These are phyloP conservation scores for Threskiornis aethiopicus DNA, from an alignment of 2,797 vertebrate species.

Conservation along the genomic window DNA sequence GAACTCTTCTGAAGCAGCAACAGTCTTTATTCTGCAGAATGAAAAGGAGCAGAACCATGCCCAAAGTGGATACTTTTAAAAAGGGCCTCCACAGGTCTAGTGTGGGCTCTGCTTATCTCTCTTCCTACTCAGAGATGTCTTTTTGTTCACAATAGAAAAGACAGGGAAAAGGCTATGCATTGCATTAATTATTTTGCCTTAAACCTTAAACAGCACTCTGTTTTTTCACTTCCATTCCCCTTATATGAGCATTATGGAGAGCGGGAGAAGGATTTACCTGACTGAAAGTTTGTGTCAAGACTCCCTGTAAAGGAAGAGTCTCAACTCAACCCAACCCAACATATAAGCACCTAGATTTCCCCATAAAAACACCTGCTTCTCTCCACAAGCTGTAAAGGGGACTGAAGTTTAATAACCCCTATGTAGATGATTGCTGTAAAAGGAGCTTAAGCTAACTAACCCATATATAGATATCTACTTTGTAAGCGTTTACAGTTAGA, in stretches of 20 bases:
- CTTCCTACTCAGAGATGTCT: neutral
- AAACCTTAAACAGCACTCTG: neutral
- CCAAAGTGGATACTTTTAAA: neutral
- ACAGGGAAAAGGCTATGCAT: neutral
- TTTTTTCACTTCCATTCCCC: neutral
- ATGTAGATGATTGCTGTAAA: neutral
- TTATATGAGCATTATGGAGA: neutral
- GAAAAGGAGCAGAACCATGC: neutral
- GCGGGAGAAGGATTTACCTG: neutral
- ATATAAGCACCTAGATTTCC: neutral
- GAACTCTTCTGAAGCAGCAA: neutral
- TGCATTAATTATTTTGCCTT: neutral
- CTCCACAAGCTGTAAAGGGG: neutral
- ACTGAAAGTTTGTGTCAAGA: neutral
- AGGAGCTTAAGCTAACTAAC: neutral
- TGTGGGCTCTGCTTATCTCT: neutral
- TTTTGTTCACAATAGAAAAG: neutral
- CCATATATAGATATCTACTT: neutral
- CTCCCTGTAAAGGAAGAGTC: neutral
- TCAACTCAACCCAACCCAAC: neutral
- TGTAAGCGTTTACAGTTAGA: neutral
- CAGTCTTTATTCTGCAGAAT: neutral
- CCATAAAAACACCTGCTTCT: neutral
- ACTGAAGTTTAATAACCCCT: neutral
- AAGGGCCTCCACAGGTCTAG: neutral